Conservation (phyloP, 2,888 invertebrate genomes). For the Masnerella sp. region DNA sequence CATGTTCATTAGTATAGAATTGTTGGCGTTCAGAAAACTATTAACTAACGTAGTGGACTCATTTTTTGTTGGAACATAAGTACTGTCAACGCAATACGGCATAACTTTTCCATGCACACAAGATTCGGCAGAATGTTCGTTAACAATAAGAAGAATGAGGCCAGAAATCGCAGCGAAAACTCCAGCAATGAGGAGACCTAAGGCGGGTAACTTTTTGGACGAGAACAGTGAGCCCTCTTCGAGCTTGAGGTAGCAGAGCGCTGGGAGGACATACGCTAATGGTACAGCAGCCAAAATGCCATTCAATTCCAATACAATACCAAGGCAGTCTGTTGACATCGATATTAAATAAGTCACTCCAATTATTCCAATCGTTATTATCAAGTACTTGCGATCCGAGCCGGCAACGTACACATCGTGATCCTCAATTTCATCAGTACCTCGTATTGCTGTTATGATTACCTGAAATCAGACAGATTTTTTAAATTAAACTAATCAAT, state of each 20-base stretch:
- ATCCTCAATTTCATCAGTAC: slow-evolving; percentile 71
- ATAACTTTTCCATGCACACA: slow-evolving; percentile 83
- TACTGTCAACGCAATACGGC: slow-evolving; percentile 79
- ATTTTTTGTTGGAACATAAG: slow-evolving; percentile 25
- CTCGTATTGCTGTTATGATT: slow-evolving; percentile 73
- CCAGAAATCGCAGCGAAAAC: slow-evolving; percentile 82
- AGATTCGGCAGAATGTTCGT: slow-evolving; percentile 76
- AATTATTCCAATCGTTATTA: slow-evolving; percentile 84
- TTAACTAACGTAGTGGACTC: slow-evolving; percentile 13
- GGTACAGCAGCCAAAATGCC: slow-evolving; percentile 90
- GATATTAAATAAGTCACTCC: slow-evolving; percentile 85
- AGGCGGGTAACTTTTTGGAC: slow-evolving; percentile 84
- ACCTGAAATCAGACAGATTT: slow-evolving; percentile 66
- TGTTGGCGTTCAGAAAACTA: slow-evolving; percentile 8
- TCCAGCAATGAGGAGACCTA: slow-evolving; percentile 85
- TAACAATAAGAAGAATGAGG: slow-evolving; percentile 80
- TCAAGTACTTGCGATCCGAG: slow-evolving; percentile 79
- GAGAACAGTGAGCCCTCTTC: slow-evolving; percentile 85
- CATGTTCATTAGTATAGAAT: slow-evolving; percentile 25
- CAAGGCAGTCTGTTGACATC: slow-evolving; percentile 89
- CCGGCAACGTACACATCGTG: slow-evolving; percentile 77
- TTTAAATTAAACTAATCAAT: no score
- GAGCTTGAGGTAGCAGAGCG: slow-evolving; percentile 86
- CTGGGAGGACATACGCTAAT: slow-evolving; percentile 89
- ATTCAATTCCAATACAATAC: slow-evolving; percentile 89